phyloP scores from a whole-genome alignment of 1,140 invertebrate species.

The Carcinoscorpius rotundicauda region DNA sequence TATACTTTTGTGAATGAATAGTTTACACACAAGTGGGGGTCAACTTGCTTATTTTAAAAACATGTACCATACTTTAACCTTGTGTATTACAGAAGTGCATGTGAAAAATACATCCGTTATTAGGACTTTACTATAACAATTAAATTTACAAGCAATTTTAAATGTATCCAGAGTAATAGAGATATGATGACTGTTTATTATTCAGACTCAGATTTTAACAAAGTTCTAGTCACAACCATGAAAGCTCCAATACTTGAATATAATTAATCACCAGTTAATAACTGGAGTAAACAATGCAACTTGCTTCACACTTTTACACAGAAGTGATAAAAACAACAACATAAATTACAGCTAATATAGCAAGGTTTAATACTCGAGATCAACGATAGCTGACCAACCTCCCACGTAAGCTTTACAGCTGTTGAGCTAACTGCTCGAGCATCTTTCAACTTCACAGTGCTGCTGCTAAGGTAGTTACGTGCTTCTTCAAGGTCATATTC shows the following conservation, averaged over 20 bases:
- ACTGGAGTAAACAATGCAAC: too few relatives aligned
- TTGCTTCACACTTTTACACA: neutral
- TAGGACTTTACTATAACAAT: neutral
- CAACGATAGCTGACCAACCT: slow-evolving; percentile 40
- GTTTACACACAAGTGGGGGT: neutral
- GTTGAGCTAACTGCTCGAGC: slow-evolving; percentile 64
- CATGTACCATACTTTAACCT: too few relatives aligned
- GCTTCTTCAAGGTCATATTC: slow-evolving; percentile 68
- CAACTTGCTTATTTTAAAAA: too few relatives aligned
- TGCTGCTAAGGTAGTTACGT: slow-evolving; percentile 31
- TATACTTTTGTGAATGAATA: slow-evolving; percentile 9
- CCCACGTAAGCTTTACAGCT: slow-evolving; percentile 70
- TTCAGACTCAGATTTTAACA: neutral
- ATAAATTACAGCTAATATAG: neutral
- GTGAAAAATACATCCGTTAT: neutral
- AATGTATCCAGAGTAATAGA: neutral
- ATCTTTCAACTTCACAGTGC: slow-evolving; percentile 53
- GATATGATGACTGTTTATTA: neutral
- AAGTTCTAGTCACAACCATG: too few relatives aligned
- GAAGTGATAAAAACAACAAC: neutral
- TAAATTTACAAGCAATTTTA: neutral
- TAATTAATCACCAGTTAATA: neutral
- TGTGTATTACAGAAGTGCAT: too few relatives aligned
- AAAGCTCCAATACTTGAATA: slow-evolving; percentile 6
- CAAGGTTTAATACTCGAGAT: neutral